phyloP scores from a whole-genome alignment of 2,888 invertebrate species.

The Spodoptera littoralis region DNA sequence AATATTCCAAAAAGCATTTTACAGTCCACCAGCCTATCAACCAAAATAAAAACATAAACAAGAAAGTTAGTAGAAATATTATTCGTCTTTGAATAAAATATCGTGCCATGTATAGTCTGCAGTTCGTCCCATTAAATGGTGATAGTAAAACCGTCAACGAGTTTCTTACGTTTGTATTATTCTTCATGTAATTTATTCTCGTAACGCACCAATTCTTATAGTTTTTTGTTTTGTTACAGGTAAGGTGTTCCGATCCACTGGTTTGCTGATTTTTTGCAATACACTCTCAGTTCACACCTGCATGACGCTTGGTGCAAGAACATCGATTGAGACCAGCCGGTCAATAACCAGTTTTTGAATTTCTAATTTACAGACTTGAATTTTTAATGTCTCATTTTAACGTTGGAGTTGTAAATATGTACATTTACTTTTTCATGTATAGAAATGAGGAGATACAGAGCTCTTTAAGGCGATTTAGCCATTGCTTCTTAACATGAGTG shows the following conservation, averaged over 20 bases:
- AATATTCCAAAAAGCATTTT: no score
- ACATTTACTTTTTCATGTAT: no score
- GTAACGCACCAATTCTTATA: conserved; percentile 43
- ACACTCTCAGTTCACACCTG: conserved; percentile 56
- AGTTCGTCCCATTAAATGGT: no score
- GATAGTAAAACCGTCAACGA: conserved; percentile 11
- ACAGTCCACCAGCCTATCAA: no score
- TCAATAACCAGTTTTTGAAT: conserved; percentile 8
- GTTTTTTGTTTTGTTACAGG: conserved; percentile 64
- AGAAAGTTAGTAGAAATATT: no score
- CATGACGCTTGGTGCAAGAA: conserved; percentile 51
- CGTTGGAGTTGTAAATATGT: no score
- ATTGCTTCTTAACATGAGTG: no score
- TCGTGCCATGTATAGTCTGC: no score
- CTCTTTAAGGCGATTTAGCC: no score
- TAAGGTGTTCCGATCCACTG: conserved; percentile 60
- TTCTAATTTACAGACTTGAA: conserved; percentile 8
- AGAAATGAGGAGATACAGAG: no score
- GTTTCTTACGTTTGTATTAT: conserved; percentile 27
- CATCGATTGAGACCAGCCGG: not conserved
- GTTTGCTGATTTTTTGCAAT: conserved; percentile 54
- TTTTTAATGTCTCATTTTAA: not conserved
- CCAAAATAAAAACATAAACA: no score
- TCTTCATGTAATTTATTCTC: conserved; percentile 8
- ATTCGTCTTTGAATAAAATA: no score